Percentiles rank a stretch among this genome's conserved stretches.
Conservation (phyloP, 2,797 vertebrate species). For the Aphelocoma californica region DNA sequence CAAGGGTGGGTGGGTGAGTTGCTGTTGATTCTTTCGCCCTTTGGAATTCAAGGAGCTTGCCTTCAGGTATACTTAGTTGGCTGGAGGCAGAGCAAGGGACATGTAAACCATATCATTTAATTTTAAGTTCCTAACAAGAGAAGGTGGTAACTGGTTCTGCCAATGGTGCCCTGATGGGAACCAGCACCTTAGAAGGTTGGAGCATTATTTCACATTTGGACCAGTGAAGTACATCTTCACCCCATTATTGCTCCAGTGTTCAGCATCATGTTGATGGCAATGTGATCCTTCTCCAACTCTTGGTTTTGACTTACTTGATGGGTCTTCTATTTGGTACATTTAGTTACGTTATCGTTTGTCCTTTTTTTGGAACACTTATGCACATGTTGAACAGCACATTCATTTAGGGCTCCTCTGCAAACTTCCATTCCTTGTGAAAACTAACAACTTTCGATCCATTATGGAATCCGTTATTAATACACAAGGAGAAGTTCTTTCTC, state of each 20-base stretch:
- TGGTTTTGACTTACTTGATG: background rate
- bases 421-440: background rate
- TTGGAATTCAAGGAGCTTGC: background rate
- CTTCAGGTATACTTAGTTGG: background rate
- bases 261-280: background rate
- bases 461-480: background rate
- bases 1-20: background rate
- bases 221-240: background rate
- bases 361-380: fast-evolving
- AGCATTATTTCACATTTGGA: background rate
- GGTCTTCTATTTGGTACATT: background rate
- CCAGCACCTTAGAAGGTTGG: background rate
- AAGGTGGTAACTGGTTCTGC: background rate
- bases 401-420: background rate
- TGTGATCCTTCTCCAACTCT: background rate
- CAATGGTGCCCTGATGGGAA: background rate
- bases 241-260: background rate
- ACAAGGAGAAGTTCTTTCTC: background rate
- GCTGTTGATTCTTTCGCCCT: background rate
- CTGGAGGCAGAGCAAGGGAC: background rate
- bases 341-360: background rate
- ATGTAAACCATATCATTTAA: fast-evolving
- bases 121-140: background rate
- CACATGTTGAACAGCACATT: background rate
- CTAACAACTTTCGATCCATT: background rate